Evolutionary conservation across 2,888 invertebrate genomes (phyloP).

Genomic region (Lasioglossum marginatum): DNA sequence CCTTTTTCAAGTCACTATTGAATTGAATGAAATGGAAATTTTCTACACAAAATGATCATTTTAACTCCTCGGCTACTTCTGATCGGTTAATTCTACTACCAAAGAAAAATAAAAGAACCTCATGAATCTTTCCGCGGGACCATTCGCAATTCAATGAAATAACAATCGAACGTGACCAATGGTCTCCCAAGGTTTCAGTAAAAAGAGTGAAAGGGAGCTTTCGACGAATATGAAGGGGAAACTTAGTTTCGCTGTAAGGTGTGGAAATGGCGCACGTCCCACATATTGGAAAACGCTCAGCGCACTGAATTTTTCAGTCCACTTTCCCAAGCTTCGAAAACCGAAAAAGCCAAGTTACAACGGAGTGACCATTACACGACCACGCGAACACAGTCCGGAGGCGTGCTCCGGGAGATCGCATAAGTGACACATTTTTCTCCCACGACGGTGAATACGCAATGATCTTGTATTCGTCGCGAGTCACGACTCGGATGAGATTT

Average conservation of each 20-base stretch:
- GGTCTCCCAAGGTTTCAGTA: not conserved
- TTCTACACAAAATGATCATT: not conserved
- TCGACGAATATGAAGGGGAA: not conserved
- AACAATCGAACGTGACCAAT: not conserved
- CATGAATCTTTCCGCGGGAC: not conserved
- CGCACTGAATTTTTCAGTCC: not conserved
- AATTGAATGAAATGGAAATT: not conserved
- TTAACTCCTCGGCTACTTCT: not conserved
- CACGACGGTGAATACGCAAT: constrained; percentile 9
- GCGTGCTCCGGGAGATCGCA: constrained; percentile 3
- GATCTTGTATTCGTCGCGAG: constrained; percentile 50
- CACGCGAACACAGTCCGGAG: not conserved
- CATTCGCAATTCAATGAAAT: not conserved
- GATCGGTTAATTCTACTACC: not conserved
- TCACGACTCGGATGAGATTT: constrained; percentile 62
- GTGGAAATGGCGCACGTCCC: not conserved
- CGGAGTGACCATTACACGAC: not conserved
- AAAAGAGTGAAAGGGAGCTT: not conserved
- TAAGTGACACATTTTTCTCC: constrained; percentile 14
- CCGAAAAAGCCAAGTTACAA: not conserved
- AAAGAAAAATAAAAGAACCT: not conserved
- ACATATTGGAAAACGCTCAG: not conserved
- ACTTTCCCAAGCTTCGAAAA: not conserved
- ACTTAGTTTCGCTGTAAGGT: not conserved
- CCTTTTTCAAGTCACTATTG: not conserved